phyloP scores from a whole-genome alignment of 2,797 vertebrate genomes.

The Pipistrellus pipistrellus region DNA sequence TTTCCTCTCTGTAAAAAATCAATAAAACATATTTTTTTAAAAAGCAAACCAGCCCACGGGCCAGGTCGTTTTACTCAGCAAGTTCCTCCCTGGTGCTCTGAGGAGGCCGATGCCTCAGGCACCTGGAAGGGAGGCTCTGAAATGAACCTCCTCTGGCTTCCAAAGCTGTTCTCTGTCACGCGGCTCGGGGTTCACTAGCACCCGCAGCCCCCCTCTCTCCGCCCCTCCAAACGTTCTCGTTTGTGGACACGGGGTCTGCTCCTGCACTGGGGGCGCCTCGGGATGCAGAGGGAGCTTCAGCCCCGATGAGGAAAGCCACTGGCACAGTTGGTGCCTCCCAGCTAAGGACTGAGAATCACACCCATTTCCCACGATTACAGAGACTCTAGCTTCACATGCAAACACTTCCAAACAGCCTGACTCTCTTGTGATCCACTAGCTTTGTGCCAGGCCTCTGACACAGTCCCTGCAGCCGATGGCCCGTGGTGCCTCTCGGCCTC shows the following conservation, averaged over 20 bases:
- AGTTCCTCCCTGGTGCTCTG: rapidly evolving
- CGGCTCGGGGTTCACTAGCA: not conserved
- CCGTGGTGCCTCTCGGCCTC: rapidly evolving
- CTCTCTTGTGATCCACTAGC: rapidly evolving
- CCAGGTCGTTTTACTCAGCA: rapidly evolving
- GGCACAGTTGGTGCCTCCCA: rapidly evolving
- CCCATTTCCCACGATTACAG: rapidly evolving
- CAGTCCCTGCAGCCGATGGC: not conserved
- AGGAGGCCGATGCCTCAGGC: too few species aligned
- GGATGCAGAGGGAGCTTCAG: rapidly evolving
- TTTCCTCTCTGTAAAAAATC: too few species aligned
- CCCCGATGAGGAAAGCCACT: rapidly evolving
- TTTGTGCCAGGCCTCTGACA: rapidly evolving
- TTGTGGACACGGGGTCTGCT: rapidly evolving
- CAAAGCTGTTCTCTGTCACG: not conserved
- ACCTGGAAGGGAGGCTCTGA: not conserved
- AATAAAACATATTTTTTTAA: too few species aligned
- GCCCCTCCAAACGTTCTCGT: rapidly evolving
- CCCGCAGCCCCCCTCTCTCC: not conserved
- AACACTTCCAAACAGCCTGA: too few species aligned
- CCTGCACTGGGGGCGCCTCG: not conserved
- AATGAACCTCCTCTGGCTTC: not conserved
- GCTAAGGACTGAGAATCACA: not conserved
- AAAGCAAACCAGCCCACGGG: rapidly evolving
- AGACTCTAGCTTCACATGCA: not conserved